Evolutionary conservation across 2,113 vertebrate species (phyloP).

Genomic region (Paradoxurus hermaphroditus): DNA sequence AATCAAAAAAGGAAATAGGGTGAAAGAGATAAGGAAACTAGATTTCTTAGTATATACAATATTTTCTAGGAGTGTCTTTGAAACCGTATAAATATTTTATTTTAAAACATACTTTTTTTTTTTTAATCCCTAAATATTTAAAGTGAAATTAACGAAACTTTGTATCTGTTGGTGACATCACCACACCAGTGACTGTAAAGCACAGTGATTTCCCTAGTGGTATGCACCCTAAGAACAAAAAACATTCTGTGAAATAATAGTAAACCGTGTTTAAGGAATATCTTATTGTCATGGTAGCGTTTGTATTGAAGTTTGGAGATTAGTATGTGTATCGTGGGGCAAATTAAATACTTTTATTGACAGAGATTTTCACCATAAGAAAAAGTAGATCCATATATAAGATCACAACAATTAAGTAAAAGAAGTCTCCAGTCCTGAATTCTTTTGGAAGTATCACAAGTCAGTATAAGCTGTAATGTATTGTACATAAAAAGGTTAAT

Average conservation of each 20-base stretch:
- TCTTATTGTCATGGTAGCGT: background rate
- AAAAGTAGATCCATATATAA: background rate
- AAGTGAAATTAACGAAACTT: background rate
- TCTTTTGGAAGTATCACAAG: background rate
- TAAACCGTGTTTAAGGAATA: background rate
- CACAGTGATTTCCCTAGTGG: background rate
- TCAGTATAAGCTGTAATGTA: background rate
- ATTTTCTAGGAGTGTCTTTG: slow-evolving; percentile 1
- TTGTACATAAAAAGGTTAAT: background rate
- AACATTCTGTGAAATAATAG: background rate
- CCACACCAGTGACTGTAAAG: background rate
- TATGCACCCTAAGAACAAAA: background rate
- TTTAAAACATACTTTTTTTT: background rate
- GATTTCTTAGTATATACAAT: background rate
- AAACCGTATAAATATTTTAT: background rate
- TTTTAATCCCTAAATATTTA: background rate
- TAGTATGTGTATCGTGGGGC: background rate
- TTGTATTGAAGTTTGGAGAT: background rate
- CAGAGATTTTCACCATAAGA: background rate
- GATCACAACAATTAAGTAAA: background rate
- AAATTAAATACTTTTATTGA: background rate
- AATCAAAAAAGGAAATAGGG: background rate
- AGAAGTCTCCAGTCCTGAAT: background rate
- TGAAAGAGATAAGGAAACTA: background rate
- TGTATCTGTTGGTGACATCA: background rate